Conservation (phyloP, 2,113 vertebrate genomes). For the Pachypanchax playfairii region DNA sequence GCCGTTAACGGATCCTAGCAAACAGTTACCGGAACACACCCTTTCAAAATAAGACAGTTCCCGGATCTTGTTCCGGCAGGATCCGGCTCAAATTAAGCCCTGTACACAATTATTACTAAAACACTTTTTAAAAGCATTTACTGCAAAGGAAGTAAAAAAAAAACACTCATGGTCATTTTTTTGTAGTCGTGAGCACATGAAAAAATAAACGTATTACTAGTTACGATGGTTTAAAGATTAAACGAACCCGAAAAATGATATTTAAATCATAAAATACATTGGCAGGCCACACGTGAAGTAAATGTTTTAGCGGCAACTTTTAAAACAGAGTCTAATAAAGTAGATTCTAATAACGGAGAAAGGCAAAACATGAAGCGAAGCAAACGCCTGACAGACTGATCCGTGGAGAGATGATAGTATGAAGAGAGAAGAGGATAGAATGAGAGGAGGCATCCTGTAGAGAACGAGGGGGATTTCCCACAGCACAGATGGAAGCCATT, state of each 20-base stretch:
- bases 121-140: too few relatives aligned
- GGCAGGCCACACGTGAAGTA: not conserved
- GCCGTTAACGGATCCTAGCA: too few relatives aligned
- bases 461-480: constrained; percentile 76
- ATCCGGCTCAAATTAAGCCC: too few relatives aligned
- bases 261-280: constrained; percentile 2
- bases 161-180: too few relatives aligned
- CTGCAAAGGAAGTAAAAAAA: too few relatives aligned
- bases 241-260: not conserved
- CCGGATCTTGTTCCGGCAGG: too few relatives aligned
- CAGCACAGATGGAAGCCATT: constrained; percentile 79
- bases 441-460: constrained; percentile 71
- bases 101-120: too few relatives aligned
- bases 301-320: constrained; percentile 20
- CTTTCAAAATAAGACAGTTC: too few relatives aligned
- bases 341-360: constrained; percentile 16
- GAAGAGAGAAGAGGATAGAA: constrained; percentile 59
- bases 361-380: constrained; percentile 59
- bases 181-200: not conserved
- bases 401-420: constrained; percentile 65
- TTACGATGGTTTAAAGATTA: not conserved
- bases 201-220: not conserved
- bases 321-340: constrained; percentile 24
- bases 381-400: constrained; percentile 60
- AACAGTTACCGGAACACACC: too few relatives aligned